A percentile compares a stretch with the other conserved stretches of the same genome.
phyloP scores from a whole-genome alignment of 2,888 invertebrate species.

The Pollenia angustigena region DNA sequence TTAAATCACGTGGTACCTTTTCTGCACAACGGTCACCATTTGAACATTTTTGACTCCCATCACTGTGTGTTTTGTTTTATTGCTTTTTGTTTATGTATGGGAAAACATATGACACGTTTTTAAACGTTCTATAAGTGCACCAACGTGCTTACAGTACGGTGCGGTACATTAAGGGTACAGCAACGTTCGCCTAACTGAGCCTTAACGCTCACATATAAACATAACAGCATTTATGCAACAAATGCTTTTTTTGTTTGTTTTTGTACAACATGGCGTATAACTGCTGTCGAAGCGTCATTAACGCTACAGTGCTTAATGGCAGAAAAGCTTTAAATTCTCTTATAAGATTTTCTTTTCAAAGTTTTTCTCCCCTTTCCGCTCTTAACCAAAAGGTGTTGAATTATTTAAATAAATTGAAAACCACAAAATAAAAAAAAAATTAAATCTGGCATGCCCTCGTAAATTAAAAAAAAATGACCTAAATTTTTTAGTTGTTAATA shows the following conservation, averaged over 20 bases:
- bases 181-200: too few relatives aligned
- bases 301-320: conserved; percentile 14
- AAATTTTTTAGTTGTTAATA: conserved; percentile 30
- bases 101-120: too few relatives aligned
- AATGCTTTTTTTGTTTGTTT: background rate
- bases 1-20: too few relatives aligned
- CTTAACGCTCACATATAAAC: background rate
- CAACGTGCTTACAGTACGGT: too few relatives aligned
- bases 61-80: too few relatives aligned
- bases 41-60: too few relatives aligned
- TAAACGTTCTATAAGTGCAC: too few relatives aligned
- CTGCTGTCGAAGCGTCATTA: background rate
- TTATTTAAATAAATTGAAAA: background rate
- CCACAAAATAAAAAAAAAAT: background rate
- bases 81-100: too few relatives aligned
- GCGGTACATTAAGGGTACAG: too few relatives aligned
- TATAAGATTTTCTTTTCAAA: background rate
- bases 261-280: conserved; percentile 11
- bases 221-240: conserved; percentile 13
- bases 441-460: background rate
- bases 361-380: background rate
- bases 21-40: too few relatives aligned
- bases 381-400: background rate
- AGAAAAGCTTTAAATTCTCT: conserved; percentile 46
- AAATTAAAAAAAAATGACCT: conserved; percentile 38